Evolutionary conservation across 2,888 invertebrate species (phyloP), one percentile per base, ranked within the genome.

Genomic region (Homarus gammarus): DNA sequence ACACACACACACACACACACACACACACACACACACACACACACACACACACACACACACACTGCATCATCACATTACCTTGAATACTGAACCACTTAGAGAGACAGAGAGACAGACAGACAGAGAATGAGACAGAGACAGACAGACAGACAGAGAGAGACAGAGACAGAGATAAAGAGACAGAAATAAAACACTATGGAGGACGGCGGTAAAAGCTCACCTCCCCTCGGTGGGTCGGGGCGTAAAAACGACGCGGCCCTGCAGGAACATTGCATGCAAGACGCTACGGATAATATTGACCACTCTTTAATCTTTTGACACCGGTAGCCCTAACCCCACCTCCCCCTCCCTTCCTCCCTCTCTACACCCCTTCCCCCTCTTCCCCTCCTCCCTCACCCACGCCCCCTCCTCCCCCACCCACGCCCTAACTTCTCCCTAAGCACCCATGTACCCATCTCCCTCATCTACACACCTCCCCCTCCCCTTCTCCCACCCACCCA

Each of bases 221-320:
- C 44, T 12, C 44, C 44, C 6, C 44, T 44, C 27, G 12, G 27
- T 27, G 3, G n/a, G 38, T 5, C n/a, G 40, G 40, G 36, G 40
- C n/a, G 56, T 51, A n/a, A 40, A 64, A n/a, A 64, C 61, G 61
- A 40, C 22, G 18, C 1, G 75, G 27, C 18, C 2, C 33, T 12
- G 22, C 51, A 61, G 79, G 22, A 51, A 51, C 38, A 27, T 70
- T 51, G 83, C 83, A 83, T 83, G 83, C 72, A n/a, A 72, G 49
- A 44, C 83, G 82, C 72, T 68, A 40, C 49, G 61, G 72, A n/a
- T 51, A 85, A 85, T 85, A 85, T 85, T 85, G 84, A 85, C 84
- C 77, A 84, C 73, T 85, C 77, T 85, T 85, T 85, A 85, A 77
- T 85, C 77, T 75, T 77, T 77, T 85, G 84, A 85, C 84, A 77